Evolutionary conservation across 2,888 invertebrate species (phyloP).

Genomic region (Uropetala carovei): DNA sequence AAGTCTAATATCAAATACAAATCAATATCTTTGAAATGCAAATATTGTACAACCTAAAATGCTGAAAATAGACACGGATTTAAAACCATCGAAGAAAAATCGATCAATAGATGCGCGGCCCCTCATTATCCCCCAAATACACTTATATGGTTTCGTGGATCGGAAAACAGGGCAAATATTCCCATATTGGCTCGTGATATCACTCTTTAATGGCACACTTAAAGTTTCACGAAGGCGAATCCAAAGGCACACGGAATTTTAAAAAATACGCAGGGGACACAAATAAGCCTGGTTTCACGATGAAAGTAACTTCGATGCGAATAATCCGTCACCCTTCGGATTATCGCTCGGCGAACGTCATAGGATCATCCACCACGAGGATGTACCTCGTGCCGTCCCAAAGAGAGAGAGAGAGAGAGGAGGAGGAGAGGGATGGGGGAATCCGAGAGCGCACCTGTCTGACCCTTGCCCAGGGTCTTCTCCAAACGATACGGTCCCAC

Average conservation of each 20-base stretch:
- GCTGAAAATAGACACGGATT: neutral
- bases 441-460: constrained; percentile 88
- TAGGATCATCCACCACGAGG: constrained; percentile 48
- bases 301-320: neutral
- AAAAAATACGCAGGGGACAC: neutral
- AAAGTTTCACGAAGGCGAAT: neutral
- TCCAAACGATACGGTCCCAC: constrained; percentile 99
- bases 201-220: constrained; percentile 12
- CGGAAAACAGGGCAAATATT: constrained; percentile 18
- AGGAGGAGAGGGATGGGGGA: constrained; percentile 23
- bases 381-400: constrained; percentile 26
- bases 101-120: constrained; percentile 55
- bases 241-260: neutral
- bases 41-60: neutral
- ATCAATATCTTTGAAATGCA: neutral
- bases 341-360: neutral
- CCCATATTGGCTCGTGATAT: constrained; percentile 11
- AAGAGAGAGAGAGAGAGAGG: constrained; percentile 30
- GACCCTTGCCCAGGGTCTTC: constrained; percentile 99
- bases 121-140: constrained; percentile 47
- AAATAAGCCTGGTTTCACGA: neutral
- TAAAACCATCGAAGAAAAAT: constrained; percentile 31
- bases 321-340: neutral
- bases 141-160: constrained; percentile 45
- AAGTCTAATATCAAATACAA: neutral